Percentiles rank a stretch among this genome's conserved stretches.
Evolutionary conservation across 2,888 invertebrate genomes (phyloP).

Genomic region (Frankliniella intonsa): DNA sequence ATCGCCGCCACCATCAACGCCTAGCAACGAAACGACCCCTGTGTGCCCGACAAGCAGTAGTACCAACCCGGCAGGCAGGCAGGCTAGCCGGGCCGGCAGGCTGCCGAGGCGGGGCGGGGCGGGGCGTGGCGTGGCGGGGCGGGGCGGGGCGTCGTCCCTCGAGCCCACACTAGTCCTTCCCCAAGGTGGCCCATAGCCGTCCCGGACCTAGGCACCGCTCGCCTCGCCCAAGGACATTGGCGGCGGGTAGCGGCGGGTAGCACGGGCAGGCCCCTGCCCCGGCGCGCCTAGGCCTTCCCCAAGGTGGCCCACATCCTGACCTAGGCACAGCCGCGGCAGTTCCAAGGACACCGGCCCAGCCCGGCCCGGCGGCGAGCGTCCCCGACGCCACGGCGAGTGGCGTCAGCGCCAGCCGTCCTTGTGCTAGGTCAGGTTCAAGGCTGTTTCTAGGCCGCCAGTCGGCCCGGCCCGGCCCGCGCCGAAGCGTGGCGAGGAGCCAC

Average conservation of each 20-base stretch:
- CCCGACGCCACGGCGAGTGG: not conserved
- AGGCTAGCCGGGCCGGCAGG: too few relatives aligned
- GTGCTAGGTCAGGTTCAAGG: conserved; percentile 10
- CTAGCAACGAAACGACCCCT: not conserved
- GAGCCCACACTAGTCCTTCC: not conserved
- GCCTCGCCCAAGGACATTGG: too few relatives aligned
- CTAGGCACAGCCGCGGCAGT: not conserved
- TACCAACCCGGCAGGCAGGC: too few relatives aligned
- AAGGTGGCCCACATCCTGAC: not conserved
- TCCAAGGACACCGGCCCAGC: not conserved
- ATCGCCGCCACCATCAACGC: not conserved
- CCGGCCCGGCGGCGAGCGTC: not conserved
- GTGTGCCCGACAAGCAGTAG: too few relatives aligned
- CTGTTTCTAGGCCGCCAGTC: not conserved
- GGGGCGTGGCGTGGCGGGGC: too few relatives aligned
- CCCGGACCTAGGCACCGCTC: not conserved
- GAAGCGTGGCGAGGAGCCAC: not conserved
- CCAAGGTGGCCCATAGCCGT: not conserved
- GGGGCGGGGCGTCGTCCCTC: not conserved
- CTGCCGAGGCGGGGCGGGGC: not conserved
- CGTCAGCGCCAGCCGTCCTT: not conserved
- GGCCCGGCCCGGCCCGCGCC: not conserved
- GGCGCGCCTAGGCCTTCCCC: not conserved
- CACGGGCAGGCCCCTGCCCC: too few relatives aligned
- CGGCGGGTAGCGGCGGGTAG: not conserved